Conservation (phyloP, 2,113 vertebrate genomes). For the Anser cygnoides region DNA sequence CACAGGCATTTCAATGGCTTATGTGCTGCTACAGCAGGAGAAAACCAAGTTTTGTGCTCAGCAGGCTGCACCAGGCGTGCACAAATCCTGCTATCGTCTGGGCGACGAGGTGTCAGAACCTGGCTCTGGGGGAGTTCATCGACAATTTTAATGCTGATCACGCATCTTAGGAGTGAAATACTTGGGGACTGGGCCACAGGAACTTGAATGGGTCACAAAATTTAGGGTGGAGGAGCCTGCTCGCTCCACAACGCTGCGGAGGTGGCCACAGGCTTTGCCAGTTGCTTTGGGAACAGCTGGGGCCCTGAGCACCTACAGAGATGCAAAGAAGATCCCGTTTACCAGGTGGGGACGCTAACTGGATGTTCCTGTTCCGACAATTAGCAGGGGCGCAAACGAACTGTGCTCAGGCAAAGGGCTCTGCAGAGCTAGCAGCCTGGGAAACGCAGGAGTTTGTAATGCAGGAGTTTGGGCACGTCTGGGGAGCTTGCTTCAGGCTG, state of each 20-base stretch:
- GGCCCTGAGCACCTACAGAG: background rate
- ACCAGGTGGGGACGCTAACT: background rate
- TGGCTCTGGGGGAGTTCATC: background rate
- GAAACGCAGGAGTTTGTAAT: background rate
- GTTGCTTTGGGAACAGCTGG: background rate
- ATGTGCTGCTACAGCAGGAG: background rate
- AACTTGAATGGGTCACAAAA: background rate
- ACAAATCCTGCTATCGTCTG: background rate
- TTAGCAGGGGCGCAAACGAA: background rate
- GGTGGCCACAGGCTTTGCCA: background rate
- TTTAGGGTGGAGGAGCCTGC: too few species aligned
- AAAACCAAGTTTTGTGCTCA: background rate
- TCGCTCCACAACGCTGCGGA: too few species aligned
- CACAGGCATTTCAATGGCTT: background rate
- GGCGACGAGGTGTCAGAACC: background rate
- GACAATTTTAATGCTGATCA: rapidly evolving
- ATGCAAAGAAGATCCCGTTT: background rate
- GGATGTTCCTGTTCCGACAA: background rate
- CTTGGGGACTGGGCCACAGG: background rate
- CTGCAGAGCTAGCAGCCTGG: background rate
- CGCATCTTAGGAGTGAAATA: background rate
- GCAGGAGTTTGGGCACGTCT: background rate
- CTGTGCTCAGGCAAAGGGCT: background rate
- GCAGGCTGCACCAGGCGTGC: background rate
- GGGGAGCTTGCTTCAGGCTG: background rate